Conservation (phyloP, 2,888 invertebrate genomes). For the Thereva unica region DNA sequence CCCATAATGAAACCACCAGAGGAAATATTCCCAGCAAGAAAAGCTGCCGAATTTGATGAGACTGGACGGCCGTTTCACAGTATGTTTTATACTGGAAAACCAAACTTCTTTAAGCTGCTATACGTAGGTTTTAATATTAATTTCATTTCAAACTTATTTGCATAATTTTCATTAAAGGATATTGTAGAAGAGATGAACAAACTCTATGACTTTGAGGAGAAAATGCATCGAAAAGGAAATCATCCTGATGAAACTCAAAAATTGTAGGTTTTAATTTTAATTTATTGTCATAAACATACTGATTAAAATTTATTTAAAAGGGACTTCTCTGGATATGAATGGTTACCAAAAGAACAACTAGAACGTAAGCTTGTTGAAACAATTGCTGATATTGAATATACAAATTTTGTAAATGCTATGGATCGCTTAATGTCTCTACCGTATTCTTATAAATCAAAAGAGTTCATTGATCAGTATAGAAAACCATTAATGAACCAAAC, state of each 20-base stretch:
- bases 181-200: constrained; percentile 70
- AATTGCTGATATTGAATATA: constrained; percentile 71
- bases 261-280: constrained; percentile 58
- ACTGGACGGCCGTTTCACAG: constrained; percentile 88
- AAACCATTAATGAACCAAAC: constrained; percentile 65
- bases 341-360: constrained; percentile 70
- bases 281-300: not conserved
- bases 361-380: constrained; percentile 69
- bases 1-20: constrained; percentile 90
- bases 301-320: constrained; percentile 51
- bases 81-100: constrained; percentile 88
- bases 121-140: constrained; percentile 65
- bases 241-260: constrained; percentile 64
- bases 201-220: constrained; percentile 72
- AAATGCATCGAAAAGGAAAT: constrained; percentile 66
- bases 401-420: constrained; percentile 72
- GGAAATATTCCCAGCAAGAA: constrained; percentile 79
- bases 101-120: constrained; percentile 81
- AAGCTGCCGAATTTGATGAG: constrained; percentile 88
- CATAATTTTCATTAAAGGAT: constrained; percentile 60
- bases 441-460: constrained; percentile 69
- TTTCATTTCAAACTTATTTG: not conserved
- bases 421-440: constrained; percentile 73
- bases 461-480: constrained; percentile 74
- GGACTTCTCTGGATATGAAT: constrained; percentile 63